Evolutionary conservation across 2,797 vertebrate genomes (phyloP).

Genomic region (Microcaecilia unicolor): DNA sequence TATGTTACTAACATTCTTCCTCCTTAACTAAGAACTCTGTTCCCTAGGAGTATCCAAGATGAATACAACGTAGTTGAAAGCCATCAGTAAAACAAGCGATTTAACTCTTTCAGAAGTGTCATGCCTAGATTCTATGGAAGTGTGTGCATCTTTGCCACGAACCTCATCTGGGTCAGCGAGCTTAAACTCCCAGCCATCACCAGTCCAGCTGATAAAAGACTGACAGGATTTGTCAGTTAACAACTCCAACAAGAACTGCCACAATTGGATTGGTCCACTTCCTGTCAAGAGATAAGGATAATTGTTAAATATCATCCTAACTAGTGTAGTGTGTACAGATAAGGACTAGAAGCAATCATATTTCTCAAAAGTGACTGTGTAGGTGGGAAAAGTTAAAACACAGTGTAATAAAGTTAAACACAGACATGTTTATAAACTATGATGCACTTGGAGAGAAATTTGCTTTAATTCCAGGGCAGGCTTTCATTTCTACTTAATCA

Average conservation of each 20-base stretch:
- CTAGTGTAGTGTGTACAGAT: rapidly evolving
- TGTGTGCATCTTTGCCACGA: no score
- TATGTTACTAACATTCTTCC: no score
- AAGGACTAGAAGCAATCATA: neutral
- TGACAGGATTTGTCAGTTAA: conserved; percentile 77
- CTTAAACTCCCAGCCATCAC: conserved; percentile 84
- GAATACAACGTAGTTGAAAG: no score
- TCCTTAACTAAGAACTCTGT: neutral
- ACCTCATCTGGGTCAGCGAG: conserved; percentile 81
- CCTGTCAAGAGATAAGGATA: conserved; percentile 38
- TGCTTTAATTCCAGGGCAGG: no score
- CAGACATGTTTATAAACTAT: neutral
- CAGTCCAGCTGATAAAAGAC: conserved; percentile 79
- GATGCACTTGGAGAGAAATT: no score
- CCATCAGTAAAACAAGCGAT: no score
- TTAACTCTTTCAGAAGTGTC: no score
- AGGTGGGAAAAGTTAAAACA: neutral
- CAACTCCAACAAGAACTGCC: conserved; percentile 79
- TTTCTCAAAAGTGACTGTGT: neutral
- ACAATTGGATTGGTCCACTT: conserved; percentile 80
- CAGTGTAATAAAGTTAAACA: neutral
- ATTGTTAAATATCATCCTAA: neutral
- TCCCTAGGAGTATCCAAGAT: rapidly evolving
- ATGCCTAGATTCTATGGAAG: no score
- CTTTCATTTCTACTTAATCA: no score